Conservation (phyloP, 1,140 invertebrate genomes). For the Palaemon carinicauda region DNA sequence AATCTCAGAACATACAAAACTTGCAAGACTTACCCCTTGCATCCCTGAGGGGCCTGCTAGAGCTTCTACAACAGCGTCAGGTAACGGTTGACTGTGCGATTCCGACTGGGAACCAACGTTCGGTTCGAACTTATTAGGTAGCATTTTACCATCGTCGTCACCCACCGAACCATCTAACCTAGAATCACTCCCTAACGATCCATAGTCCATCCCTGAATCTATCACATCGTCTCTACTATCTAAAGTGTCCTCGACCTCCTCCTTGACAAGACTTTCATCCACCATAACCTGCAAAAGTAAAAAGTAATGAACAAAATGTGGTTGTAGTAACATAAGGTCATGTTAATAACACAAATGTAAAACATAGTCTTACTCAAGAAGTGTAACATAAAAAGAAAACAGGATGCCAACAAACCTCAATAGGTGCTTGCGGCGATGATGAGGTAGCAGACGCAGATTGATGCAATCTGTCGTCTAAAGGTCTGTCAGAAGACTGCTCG, state of each 20-base stretch:
- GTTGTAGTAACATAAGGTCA: neutral
- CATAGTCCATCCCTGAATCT: constrained; percentile 50
- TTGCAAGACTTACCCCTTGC: constrained; percentile 36
- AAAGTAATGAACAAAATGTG: neutral
- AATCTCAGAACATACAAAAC: neutral
- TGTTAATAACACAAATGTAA: too few species aligned
- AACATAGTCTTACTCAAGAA: neutral
- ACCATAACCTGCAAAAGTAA: constrained; percentile 17
- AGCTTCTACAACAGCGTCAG: constrained; percentile 57
- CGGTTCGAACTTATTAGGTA: constrained; percentile 39
- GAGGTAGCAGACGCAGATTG: constrained; percentile 1
- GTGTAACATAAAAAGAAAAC: neutral
- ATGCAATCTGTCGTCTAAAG: constrained; percentile 32
- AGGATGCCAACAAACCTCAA: constrained; percentile 17
- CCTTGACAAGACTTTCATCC: constrained; percentile 51
- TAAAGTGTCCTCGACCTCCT: constrained; percentile 30
- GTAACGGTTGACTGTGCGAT: constrained; percentile 50
- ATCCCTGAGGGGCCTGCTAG: constrained; percentile 58
- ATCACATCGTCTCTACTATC: constrained; percentile 31
- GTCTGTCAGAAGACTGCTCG: constrained; percentile 1
- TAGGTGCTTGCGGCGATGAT: constrained; percentile 19
- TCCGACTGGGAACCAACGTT: neutral
- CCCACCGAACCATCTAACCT: constrained; percentile 27
- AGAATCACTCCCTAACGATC: constrained; percentile 42
- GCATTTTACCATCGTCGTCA: constrained; percentile 20